A percentile compares a stretch with the other conserved stretches of the same genome.
phyloP scores from a whole-genome alignment of 2,888 invertebrate species.

The Prosopocoilus inquinatus region DNA sequence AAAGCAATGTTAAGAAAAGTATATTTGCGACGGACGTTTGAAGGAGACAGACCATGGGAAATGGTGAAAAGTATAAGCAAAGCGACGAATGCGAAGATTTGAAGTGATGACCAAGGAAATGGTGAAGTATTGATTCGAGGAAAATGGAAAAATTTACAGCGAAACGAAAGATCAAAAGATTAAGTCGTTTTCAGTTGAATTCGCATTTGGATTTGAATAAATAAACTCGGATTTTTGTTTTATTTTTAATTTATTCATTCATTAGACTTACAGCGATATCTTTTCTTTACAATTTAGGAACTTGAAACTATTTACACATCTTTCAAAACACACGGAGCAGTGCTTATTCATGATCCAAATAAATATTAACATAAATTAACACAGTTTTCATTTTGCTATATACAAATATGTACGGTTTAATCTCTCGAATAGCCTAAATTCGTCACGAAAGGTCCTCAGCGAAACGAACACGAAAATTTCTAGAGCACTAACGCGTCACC shows the following conservation, averaged over 20 bases:
- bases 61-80: too few relatives aligned
- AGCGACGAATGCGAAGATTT: too few relatives aligned
- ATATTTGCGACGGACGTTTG: too few relatives aligned
- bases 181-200: too few relatives aligned
- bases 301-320: constrained; percentile 31
- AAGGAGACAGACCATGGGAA: too few relatives aligned
- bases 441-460: too few relatives aligned
- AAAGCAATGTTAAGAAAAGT: too few relatives aligned
- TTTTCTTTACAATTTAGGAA: constrained; percentile 38
- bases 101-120: too few relatives aligned
- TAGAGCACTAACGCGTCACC: constrained; percentile 8
- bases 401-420: background rate
- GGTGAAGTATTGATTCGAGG: background rate
- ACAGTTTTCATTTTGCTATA: background rate
- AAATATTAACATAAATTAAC: constrained; percentile 1
- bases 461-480: background rate
- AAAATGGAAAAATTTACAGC: too few relatives aligned
- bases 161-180: too few relatives aligned
- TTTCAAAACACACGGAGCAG: constrained; percentile 6
- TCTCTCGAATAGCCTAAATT: background rate
- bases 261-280: constrained; percentile 20
- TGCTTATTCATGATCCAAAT: too few relatives aligned
- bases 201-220: background rate
- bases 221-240: constrained; percentile 2
- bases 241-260: constrained; percentile 15